These are phyloP conservation scores for Phylloscopus collybita DNA, from an alignment of 2,797 vertebrate species.

Conservation along the genomic window DNA sequence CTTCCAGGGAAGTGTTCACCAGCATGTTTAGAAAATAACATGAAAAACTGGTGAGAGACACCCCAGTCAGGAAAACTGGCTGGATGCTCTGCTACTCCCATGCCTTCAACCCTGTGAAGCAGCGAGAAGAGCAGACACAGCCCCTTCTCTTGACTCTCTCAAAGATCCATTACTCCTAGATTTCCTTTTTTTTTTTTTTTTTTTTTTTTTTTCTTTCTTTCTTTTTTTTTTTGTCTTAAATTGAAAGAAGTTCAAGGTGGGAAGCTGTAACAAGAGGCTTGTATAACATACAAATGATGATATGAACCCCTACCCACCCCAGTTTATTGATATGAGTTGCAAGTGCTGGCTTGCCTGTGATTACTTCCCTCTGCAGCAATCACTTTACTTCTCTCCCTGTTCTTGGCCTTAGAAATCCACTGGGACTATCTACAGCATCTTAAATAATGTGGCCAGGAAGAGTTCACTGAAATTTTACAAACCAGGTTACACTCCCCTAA, in stretches of 20 bases:
- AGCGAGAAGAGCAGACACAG: background rate
- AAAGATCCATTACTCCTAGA: background rate
- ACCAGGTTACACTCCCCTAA: background rate
- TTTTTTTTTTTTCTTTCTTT: too few relatives aligned
- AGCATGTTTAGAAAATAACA: background rate
- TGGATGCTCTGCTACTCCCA: background rate
- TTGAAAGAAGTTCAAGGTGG: background rate
- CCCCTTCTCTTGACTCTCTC: background rate
- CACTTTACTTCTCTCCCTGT: background rate
- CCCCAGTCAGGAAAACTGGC: background rate
- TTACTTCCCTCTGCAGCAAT: background rate
- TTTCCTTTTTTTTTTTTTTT: background rate
- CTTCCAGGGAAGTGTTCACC: background rate
- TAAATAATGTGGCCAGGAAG: background rate
- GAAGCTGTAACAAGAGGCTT: background rate
- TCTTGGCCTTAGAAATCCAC: background rate
- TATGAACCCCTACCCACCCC: fast-evolving
- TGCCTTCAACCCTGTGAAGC: fast-evolving
- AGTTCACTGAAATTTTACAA: background rate
- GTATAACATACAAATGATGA: background rate
- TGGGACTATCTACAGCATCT: background rate
- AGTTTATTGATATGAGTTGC: background rate
- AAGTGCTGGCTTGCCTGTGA: background rate
- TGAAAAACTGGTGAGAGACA: background rate
- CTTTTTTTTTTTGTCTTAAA: fast-evolving